Conservation (phyloP, 1,140 invertebrate species). For the Trachymyrmex cornetzi region DNA sequence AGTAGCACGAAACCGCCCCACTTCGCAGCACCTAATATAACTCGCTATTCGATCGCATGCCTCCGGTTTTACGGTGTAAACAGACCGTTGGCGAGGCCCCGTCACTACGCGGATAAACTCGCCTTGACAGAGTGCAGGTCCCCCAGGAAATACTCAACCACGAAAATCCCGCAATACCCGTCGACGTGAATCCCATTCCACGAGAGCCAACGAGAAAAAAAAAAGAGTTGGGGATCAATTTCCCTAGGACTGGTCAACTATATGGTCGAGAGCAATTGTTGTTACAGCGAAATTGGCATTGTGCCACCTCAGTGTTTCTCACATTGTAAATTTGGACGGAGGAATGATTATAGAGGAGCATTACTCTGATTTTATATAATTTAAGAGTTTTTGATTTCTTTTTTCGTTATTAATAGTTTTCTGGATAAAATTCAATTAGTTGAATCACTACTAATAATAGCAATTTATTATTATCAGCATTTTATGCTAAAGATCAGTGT, state of each 20-base stretch:
- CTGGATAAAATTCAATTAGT: not conserved
- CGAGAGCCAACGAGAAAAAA: slow-evolving; percentile 28
- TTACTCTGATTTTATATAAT: not conserved
- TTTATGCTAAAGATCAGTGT: not conserved
- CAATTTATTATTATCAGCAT: not conserved
- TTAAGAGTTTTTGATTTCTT: not conserved
- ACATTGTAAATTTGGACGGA: not conserved
- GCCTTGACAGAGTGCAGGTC: slow-evolving; percentile 76
- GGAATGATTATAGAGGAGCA: not conserved
- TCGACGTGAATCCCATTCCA: slow-evolving; percentile 67
- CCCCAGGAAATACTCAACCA: slow-evolving; percentile 70
- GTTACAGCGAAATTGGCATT: slow-evolving; percentile 4
- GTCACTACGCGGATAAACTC: slow-evolving; percentile 75
- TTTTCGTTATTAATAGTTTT: not conserved
- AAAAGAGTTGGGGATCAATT: slow-evolving; percentile 60
- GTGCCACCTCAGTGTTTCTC: slow-evolving; percentile 1
- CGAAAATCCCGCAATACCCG: slow-evolving; percentile 64
- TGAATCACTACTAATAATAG: not conserved
- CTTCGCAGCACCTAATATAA: slow-evolving; percentile 73
- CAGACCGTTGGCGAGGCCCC: slow-evolving; percentile 65
- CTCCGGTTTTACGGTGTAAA: slow-evolving; percentile 74
- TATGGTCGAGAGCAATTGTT: slow-evolving; percentile 2
- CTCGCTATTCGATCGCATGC: slow-evolving; percentile 71
- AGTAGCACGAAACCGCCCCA: slow-evolving; percentile 61
- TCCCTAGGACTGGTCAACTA: slow-evolving; percentile 17